phyloP scores from a whole-genome alignment of 2,113 vertebrate genomes.

The Tetraodon nigroviridis region DNA sequence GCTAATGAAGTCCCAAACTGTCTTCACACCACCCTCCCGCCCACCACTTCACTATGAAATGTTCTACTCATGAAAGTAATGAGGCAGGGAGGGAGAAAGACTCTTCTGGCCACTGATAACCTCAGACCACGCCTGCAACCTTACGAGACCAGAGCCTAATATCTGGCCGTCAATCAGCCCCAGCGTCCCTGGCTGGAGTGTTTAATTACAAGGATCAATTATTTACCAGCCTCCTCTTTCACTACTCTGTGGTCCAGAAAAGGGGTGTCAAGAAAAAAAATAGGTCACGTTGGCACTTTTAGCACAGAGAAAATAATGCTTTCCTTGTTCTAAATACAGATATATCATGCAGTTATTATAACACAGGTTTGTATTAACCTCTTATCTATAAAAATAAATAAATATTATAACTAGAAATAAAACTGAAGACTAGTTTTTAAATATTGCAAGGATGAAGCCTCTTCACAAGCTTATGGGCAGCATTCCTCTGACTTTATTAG shows the following conservation, averaged over 20 bases:
- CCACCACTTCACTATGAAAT: constrained; percentile 70
- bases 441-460: too few species aligned
- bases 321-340: background rate
- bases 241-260: constrained; percentile 70
- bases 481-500: too few species aligned
- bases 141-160: constrained; percentile 78
- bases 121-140: constrained; percentile 78
- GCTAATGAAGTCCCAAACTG: constrained; percentile 77
- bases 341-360: background rate
- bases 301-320: constrained; percentile 16
- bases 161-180: constrained; percentile 79
- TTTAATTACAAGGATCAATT: constrained; percentile 82
- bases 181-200: constrained; percentile 75
- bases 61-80: constrained; percentile 81
- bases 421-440: background rate
- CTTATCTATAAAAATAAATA: too few species aligned
- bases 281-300: constrained; percentile 18
- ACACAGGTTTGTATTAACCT: background rate
- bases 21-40: constrained; percentile 75
- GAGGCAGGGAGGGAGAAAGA: constrained; percentile 73
- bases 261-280: constrained; percentile 54
- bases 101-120: constrained; percentile 78
- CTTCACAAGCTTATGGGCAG: too few species aligned
- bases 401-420: background rate
- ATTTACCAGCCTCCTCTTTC: constrained; percentile 79